Percentiles rank a stretch among this genome's conserved stretches.
These are phyloP conservation scores for Harmothoe impar DNA, from an alignment of 2,888 invertebrate species.

Conservation along the genomic window DNA sequence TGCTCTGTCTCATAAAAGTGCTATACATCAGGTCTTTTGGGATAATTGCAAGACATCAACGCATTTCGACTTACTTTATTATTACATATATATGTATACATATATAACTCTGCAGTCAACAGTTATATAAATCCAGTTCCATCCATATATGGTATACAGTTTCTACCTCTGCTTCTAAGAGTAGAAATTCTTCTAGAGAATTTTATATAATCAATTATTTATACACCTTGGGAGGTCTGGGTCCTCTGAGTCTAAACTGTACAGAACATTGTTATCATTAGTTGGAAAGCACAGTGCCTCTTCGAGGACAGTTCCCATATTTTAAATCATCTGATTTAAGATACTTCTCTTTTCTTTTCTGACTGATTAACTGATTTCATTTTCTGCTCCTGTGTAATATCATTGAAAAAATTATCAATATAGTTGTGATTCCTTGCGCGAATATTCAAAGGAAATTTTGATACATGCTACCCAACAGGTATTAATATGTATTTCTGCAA, in stretches of 20 bases:
- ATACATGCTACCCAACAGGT: no score
- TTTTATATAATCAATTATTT: neutral
- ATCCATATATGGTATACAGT: no score
- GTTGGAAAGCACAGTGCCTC: neutral
- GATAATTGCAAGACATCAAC: no score
- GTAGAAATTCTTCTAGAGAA: neutral
- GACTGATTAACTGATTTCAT: neutral
- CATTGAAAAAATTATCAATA: neutral
- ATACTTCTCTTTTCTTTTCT: neutral
- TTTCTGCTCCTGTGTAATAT: neutral
- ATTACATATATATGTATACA: no score
- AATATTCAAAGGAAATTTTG: no score
- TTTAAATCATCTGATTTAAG: no score
- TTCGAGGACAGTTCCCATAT: neutral
- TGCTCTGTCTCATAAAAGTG: no score
- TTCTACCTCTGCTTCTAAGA: slow-evolving; percentile 1
- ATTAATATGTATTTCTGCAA: neutral
- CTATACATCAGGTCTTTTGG: no score
- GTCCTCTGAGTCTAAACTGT: neutral
- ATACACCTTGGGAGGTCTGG: neutral
- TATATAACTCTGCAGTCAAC: no score
- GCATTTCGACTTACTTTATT: no score
- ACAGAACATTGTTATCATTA: neutral
- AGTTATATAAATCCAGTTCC: no score
- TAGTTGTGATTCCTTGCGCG: no score